Base-by-base conservation (phyloP, 2,797 vertebrate genomes). In the Dermochelys coriacea region DNA sequence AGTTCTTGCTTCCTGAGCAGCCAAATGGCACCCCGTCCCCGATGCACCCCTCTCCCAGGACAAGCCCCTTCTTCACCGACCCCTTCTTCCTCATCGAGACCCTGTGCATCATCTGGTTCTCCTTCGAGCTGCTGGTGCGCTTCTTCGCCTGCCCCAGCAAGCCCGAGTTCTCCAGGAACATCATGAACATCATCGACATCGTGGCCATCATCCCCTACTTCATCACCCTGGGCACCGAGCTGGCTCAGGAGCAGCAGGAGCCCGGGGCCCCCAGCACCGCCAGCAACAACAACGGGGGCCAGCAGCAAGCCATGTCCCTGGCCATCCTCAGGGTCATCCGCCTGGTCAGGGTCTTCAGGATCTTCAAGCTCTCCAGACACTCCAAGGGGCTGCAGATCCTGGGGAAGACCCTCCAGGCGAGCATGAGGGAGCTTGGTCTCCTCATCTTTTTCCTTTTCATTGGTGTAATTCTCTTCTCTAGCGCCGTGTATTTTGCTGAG, bases 71-170 rank as follows among this genome's bases (percentile, higher is more conserved):
- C 23, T 99, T 99, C 96, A 99, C 99, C 0, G 99, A 99, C 97
- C 99, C 99, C 1, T 99, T 99, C 97, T 99, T 99, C 93, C 98
- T 99, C 83, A 99, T 99, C 81, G 99, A 99, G 98, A 99, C 99
- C 0, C 97, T 99, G 4, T 99, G 99, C 96, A 99, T 99, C 51
- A 99, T 99, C 84, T 99, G 99, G 99, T 99, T 99, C 98, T 98
- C 99, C 4, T 99, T 99, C 47, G 99, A 99, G 97, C 98, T 99
- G 64, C 98, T 99, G 8, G 99, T 99, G 55, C 98, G 99, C 74
- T 99, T 99, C 97, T 98, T 99, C 0, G 99, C 99, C 75, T 99
- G 99, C 88, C 99, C 99, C 7, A 99, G 99, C 98, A 99, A 99
- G 89, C 97, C 99, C 0, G 99, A 99, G 11, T 99, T 99, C 98